Conservation (phyloP, 2,113 vertebrate species). For the Labeo catla region DNA sequence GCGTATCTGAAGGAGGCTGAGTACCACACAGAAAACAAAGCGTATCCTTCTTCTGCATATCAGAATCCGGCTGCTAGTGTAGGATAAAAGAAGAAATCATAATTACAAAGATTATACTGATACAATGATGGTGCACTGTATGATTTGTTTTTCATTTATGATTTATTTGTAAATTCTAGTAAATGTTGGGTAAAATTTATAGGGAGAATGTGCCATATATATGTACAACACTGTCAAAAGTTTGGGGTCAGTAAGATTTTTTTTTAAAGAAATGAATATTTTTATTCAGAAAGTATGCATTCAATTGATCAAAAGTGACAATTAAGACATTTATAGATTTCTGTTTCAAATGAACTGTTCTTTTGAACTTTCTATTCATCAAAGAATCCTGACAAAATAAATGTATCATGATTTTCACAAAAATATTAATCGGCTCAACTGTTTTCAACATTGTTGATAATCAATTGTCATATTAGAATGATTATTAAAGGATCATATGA, state of each 20-base stretch:
- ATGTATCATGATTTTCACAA: not conserved
- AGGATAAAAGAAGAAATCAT: not conserved
- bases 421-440: not conserved
- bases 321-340: not conserved
- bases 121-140: not conserved
- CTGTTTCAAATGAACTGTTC: not conserved
- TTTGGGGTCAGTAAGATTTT: not conserved
- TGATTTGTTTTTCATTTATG: not conserved
- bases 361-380: not conserved
- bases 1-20: slow-evolving; percentile 94
- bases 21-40: slow-evolving; percentile 92
- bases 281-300: not conserved
- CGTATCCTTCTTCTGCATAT: slow-evolving; percentile 86
- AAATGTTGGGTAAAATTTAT: not conserved
- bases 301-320: not conserved
- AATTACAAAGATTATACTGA: not conserved
- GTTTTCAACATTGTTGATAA: not conserved
- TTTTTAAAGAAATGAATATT: not conserved
- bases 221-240: not conserved
- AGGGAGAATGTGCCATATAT: not conserved
- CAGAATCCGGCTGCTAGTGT: not conserved
- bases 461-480: not conserved
- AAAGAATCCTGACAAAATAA: not conserved
- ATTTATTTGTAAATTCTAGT: not conserved
- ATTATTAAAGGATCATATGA: not conserved